Evolutionary conservation across 2,797 vertebrate genomes (phyloP), one percentile per base, ranked within the genome.

Genomic region (Mormyrus hasselquistii): DNA sequence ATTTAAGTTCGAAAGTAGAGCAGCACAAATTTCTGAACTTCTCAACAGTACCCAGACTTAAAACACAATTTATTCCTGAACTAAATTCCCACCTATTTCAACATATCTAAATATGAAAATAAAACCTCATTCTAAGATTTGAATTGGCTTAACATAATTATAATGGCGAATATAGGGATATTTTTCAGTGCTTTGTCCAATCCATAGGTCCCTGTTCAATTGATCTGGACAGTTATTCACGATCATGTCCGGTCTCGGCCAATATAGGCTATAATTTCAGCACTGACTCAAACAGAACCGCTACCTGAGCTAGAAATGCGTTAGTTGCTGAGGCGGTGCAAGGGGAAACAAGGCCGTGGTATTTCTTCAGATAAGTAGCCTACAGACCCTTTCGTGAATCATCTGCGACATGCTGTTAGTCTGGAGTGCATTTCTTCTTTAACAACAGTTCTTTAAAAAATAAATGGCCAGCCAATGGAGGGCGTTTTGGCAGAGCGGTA

Each of bases 1-100:
- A 87, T 91, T 91, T 90, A 69, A 73, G 14, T 91, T 91, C 47
- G 83, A 57, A 44, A 53, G 47, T 79, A 44, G 38, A 79, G 16
- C 16, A 44, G n/a, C 73, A 44, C 19, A n/a, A 2, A 41, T 44
- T 79, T n/a, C 19, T 41, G 38, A 79, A 79, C 73, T 44, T n/a
- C 38, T 19, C 14, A 2, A 79, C 4, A 47, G 16, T 47, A n/a
- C 34, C 38, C 34, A 44, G 38, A 41, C 16, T 44, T 44, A 19
- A 79, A 79, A 79, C 14, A 44, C 38, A 41, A 79, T 79, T 41
- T 44, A 79, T 79, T 44, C 38, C 44, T 44, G 73, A 79, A 19
- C 73, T 44, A 44, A 12, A 41, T 79, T 47, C 7, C 16, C 38
- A 44, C 38, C 2, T 9, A 79, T 79, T 41, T 79, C 16, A 79